Conservation (phyloP, 2,888 invertebrate species). For the Meteorus colon region DNA sequence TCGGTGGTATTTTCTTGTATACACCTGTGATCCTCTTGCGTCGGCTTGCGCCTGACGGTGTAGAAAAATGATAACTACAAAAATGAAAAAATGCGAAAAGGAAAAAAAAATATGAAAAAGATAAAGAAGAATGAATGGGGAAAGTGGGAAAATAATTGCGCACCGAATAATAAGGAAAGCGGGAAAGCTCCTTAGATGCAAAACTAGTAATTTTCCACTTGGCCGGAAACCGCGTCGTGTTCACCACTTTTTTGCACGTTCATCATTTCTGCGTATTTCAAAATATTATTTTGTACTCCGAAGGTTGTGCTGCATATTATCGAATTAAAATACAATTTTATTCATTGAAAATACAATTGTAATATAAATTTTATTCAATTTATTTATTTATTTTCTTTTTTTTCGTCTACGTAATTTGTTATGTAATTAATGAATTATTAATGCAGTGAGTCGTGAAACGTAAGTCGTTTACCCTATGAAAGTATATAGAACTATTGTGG, state of each 20-base stretch:
- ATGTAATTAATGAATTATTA: not conserved
- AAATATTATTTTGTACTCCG: not conserved
- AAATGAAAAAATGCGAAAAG: not conserved
- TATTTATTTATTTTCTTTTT: not conserved
- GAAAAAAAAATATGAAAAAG: not conserved
- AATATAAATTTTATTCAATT: not conserved
- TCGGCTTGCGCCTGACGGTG: conserved; percentile 16
- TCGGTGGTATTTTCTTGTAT: conserved; percentile 13
- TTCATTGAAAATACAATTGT: not conserved
- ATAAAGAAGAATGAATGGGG: not conserved
- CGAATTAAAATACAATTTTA: not conserved
- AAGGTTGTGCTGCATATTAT: not conserved
- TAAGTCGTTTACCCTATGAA: conserved; percentile 18
- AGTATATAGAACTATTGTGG: not conserved
- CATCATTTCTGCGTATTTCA: not conserved
- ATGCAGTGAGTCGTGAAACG: not conserved
- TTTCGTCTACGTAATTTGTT: not conserved
- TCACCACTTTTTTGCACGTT: conserved; percentile 19
- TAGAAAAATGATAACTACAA: conserved; percentile 20
- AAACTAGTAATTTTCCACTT: conserved; percentile 40
- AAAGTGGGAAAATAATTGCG: not conserved
- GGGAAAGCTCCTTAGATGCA: conserved; percentile 32
- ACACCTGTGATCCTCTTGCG: conserved; percentile 37
- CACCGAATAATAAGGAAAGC: not conserved
- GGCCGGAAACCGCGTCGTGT: conserved; percentile 29